Evolutionary conservation across 2,888 invertebrate genomes (phyloP).

Genomic region (Lasioglossum zephyrum): DNA sequence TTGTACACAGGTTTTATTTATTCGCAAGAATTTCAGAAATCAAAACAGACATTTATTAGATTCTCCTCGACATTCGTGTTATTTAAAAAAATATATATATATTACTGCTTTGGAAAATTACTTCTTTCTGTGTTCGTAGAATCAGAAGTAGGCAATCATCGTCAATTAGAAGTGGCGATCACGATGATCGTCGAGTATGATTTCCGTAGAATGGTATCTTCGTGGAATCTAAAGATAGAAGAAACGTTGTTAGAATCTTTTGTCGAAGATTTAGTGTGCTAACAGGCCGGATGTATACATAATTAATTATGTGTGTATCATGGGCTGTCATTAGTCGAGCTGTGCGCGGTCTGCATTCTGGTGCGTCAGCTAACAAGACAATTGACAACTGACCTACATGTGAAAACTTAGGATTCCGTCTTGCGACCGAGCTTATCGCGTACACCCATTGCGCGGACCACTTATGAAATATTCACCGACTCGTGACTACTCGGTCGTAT

Average conservation of each 20-base stretch:
- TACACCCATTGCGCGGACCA: slow-evolving; percentile 44
- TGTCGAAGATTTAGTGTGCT: slow-evolving; percentile 20
- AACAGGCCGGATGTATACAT: slow-evolving; percentile 32
- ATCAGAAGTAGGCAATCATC: neutral
- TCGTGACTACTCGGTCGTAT: slow-evolving; percentile 31
- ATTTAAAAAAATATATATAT: no score
- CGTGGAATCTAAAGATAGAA: neutral
- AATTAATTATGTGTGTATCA: slow-evolving; percentile 59
- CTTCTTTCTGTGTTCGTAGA: neutral
- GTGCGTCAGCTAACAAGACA: slow-evolving; percentile 68
- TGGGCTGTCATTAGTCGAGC: slow-evolving; percentile 44
- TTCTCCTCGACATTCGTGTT: neutral
- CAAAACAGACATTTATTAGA: neutral
- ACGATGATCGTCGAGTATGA: neutral
- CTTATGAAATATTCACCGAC: slow-evolving; percentile 48
- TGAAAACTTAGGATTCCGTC: slow-evolving; percentile 67
- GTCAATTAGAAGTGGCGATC: neutral
- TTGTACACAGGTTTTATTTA: neutral
- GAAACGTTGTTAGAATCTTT: slow-evolving; percentile 16
- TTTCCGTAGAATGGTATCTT: neutral
- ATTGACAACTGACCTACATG: slow-evolving; percentile 76
- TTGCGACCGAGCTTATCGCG: slow-evolving; percentile 35
- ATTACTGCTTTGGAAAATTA: neutral
- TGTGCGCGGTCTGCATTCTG: slow-evolving; percentile 55
- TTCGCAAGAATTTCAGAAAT: neutral